phyloP scores from a whole-genome alignment of 2,113 vertebrate species.

The Anseranas semipalmata region DNA sequence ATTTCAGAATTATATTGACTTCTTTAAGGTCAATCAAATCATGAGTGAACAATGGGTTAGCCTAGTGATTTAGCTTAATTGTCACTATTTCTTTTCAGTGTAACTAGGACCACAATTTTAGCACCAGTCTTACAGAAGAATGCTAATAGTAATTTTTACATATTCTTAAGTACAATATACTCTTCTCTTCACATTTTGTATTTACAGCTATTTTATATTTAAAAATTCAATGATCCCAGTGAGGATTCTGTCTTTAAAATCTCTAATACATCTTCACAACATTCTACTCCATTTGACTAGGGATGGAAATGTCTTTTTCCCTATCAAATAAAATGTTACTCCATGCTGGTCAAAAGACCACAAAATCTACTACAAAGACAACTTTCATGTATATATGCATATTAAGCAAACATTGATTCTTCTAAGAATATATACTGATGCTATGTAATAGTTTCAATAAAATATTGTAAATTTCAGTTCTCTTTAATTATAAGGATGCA shows the following conservation, averaged over 20 bases:
- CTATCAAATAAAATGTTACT: not conserved
- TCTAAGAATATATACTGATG: not conserved
- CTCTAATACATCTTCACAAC: not conserved
- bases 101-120: slow-evolving; percentile 21
- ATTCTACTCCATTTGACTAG: not conserved
- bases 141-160: not conserved
- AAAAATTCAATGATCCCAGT: slow-evolving; percentile 15
- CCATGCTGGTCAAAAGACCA: not conserved
- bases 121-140: not conserved
- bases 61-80: slow-evolving; percentile 14
- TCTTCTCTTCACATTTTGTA: slow-evolving; percentile 13
- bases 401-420: slow-evolving; percentile 12
- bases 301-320: not conserved
- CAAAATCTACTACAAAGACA: slow-evolving; percentile 13
- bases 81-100: not conserved
- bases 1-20: slow-evolving; percentile 38
- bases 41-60: slow-evolving; percentile 18
- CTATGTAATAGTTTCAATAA: not conserved
- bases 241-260: slow-evolving; percentile 26
- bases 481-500: not conserved
- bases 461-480: not conserved
- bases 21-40: slow-evolving; percentile 21
- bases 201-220: slow-evolving; percentile 17
- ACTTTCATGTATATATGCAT: not conserved
- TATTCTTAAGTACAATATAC: slow-evolving; percentile 20